A percentile compares a stretch with the other conserved stretches of the same genome.
Evolutionary conservation across 2,888 invertebrate species (phyloP).

Genomic region (Rhagonycha fulva): DNA sequence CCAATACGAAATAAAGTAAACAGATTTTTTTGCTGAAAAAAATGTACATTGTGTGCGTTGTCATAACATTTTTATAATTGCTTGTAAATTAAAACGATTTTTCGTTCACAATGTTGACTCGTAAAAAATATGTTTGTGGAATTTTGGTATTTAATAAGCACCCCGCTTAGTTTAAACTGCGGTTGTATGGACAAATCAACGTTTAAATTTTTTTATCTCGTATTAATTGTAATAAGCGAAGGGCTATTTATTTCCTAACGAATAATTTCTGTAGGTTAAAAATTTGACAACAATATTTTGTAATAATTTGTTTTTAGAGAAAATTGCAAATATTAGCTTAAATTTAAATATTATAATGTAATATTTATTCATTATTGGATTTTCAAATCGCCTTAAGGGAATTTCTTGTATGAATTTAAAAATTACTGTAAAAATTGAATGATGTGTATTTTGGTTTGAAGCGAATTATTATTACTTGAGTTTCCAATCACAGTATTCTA

Average conservation of each 20-base stretch:
- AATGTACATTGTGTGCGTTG: background rate
- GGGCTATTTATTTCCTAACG: background rate
- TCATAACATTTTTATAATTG: background rate
- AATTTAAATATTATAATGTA: too few relatives aligned
- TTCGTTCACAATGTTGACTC: background rate
- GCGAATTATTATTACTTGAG: too few relatives aligned
- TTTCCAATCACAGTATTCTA: too few relatives aligned
- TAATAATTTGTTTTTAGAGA: too few relatives aligned
- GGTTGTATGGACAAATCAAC: background rate
- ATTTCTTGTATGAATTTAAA: too few relatives aligned
- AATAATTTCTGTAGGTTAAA: background rate
- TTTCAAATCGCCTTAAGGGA: too few relatives aligned
- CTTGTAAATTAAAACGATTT: background rate
- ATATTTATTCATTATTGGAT: too few relatives aligned
- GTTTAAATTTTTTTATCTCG: background rate
- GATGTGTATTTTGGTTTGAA: too few relatives aligned
- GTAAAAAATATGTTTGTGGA: background rate
- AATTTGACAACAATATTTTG: too few relatives aligned
- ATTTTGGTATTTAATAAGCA: background rate
- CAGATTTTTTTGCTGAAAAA: background rate
- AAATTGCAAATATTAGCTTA: too few relatives aligned
- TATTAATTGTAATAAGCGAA: too few relatives aligned
- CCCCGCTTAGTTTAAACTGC: background rate
- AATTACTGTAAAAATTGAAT: too few relatives aligned
- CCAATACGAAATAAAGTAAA: background rate